A percentile compares a stretch with the other conserved stretches of the same genome.
phyloP scores from a whole-genome alignment of 2,888 invertebrate species.

The Rotaria macrura region DNA sequence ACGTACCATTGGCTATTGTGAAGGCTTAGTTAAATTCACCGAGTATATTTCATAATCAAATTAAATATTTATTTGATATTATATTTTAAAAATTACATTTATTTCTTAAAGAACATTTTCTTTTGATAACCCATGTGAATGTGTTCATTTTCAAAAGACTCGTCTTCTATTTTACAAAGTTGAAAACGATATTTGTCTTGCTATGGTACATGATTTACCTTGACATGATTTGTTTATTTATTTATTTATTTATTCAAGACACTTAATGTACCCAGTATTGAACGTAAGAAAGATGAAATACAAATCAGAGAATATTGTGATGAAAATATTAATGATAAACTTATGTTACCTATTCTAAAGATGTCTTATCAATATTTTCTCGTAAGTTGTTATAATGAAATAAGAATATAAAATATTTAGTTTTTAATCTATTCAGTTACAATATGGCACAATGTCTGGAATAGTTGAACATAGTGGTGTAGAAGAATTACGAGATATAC shows the following conservation, averaged over 20 bases:
- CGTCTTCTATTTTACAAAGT: conserved; percentile 75
- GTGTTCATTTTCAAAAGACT: conserved; percentile 76
- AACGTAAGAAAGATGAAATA: conserved; percentile 10
- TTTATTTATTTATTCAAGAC: not conserved
- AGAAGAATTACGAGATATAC: not conserved
- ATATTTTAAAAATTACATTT: not conserved
- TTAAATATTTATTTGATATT: not conserved
- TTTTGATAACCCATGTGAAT: conserved; percentile 66
- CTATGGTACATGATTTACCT: too few relatives aligned
- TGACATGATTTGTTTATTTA: too few relatives aligned
- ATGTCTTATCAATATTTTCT: not conserved
- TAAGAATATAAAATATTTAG: not conserved
- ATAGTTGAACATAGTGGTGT: not conserved
- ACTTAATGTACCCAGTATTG: conserved; percentile 10
- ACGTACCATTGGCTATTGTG: conserved; percentile 81
- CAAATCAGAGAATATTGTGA: not conserved
- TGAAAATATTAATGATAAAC: not conserved
- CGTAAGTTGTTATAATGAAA: not conserved
- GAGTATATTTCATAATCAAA: conserved; percentile 55
- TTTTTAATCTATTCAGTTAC: not conserved
- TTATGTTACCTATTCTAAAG: not conserved
- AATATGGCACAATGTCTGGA: not conserved
- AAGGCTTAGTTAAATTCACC: conserved; percentile 86
- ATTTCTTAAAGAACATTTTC: conserved; percentile 62
- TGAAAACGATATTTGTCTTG: conserved; percentile 77